A percentile compares a stretch with the other conserved stretches of the same genome.
phyloP scores from a whole-genome alignment of 2,797 vertebrate species.

The Bucorvus abyssinicus region DNA sequence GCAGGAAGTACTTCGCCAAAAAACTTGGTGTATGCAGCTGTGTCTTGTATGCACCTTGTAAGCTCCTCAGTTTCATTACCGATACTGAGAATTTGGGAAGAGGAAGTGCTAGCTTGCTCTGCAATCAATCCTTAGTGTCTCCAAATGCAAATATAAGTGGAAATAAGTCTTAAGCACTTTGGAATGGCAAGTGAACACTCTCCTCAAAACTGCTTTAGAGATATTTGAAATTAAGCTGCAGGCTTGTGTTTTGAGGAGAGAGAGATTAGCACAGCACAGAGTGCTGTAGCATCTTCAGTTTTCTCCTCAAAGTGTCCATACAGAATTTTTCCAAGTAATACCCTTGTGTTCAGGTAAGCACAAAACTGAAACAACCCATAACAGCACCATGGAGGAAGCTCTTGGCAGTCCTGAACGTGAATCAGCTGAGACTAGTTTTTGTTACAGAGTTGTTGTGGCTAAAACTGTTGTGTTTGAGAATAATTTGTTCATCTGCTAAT shows the following conservation, averaged over 20 bases:
- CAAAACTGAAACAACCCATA: not conserved
- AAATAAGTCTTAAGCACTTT: not conserved
- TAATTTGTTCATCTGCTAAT: not conserved
- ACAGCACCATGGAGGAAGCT: not conserved
- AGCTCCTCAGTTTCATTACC: not conserved
- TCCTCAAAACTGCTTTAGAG: not conserved
- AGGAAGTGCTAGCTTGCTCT: not conserved
- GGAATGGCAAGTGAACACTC: not conserved
- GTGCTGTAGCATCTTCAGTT: not conserved
- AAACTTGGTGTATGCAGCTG: not conserved
- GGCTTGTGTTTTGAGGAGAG: not conserved
- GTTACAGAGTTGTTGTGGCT: not conserved
- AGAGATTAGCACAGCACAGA: not conserved
- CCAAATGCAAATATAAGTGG: not conserved
- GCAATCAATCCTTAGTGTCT: not conserved
- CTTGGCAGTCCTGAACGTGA: not conserved
- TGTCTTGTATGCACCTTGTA: not conserved
- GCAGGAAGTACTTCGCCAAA: not conserved
- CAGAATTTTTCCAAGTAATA: not conserved
- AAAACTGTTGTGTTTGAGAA: not conserved
- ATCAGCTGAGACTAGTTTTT: not conserved
- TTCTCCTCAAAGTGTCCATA: not conserved
- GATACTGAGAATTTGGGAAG: not conserved
- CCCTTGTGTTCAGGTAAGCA: not conserved
- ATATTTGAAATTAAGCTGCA: not conserved